phyloP scores from a whole-genome alignment of 2,113 vertebrate genomes.

The Varanus salvator region DNA sequence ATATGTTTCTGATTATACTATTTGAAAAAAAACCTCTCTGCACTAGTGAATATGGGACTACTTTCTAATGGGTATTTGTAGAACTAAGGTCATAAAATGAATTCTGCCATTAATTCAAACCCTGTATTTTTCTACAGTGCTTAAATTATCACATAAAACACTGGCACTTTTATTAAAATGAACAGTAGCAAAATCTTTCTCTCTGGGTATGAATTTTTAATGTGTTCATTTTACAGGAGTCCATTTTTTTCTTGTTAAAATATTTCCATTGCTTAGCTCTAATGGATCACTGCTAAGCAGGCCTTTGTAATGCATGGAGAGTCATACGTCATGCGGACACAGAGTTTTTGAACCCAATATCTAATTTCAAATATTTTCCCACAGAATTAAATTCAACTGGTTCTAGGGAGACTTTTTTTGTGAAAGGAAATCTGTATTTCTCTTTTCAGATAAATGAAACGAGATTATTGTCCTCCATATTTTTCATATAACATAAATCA shows the following conservation, averaged over 20 bases:
- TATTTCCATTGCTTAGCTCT: not conserved
- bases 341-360: not conserved
- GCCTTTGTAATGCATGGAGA: constrained; percentile 41
- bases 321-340: constrained; percentile 24
- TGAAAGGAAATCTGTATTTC: not conserved
- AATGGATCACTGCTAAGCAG: not conserved
- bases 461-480: not conserved
- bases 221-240: constrained; percentile 30
- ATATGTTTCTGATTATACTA: constrained; percentile 4
- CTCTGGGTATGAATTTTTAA: constrained; percentile 2
- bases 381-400: not conserved
- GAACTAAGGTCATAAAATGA: not conserved
- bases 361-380: not conserved
- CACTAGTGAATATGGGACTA: not conserved
- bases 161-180: constrained; percentile 22
- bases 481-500: not conserved
- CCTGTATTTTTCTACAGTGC: not conserved
- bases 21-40: not conserved
- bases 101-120: not conserved
- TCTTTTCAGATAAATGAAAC: not conserved
- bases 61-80: not conserved
- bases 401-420: not conserved
- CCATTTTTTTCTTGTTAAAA: constrained; percentile 32
- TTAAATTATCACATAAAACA: constrained; percentile 11
- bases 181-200: not conserved